These are phyloP conservation scores for Tupaia tana DNA, from an alignment of 2,113 vertebrate species.

Conservation along the genomic window DNA sequence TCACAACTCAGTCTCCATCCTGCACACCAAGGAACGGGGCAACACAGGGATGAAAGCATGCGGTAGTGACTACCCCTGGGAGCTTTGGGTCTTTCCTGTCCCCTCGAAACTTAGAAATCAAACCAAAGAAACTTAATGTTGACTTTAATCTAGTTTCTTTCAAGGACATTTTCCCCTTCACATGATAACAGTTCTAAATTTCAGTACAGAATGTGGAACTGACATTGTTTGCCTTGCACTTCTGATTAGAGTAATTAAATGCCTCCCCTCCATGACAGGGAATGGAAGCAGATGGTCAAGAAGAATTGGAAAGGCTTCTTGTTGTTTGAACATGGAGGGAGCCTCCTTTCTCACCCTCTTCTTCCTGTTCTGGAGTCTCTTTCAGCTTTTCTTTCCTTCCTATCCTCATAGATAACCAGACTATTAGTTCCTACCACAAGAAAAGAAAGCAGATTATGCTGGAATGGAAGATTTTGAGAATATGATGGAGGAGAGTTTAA, in stretches of 20 bases:
- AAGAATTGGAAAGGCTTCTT: neutral
- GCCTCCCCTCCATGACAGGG: neutral
- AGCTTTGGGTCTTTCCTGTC: neutral
- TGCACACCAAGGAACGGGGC: too few relatives aligned
- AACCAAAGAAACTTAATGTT: neutral
- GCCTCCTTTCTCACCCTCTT: neutral
- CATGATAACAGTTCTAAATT: too few relatives aligned
- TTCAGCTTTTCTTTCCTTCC: neutral
- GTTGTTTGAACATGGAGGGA: neutral
- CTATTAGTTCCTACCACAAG: neutral
- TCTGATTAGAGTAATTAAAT: neutral
- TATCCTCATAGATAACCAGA: neutral
- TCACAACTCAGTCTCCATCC: neutral
- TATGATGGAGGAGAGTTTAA: neutral
- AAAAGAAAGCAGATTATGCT: neutral
- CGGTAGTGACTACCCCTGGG: neutral
- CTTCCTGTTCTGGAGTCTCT: neutral
- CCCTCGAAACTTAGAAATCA: neutral
- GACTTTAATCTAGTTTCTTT: too few relatives aligned
- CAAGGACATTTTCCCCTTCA: too few relatives aligned
- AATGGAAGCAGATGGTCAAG: neutral
- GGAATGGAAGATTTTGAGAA: neutral
- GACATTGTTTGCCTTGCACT: neutral
- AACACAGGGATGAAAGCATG: neutral
- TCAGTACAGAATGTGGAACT: neutral